Evolutionary conservation across 2,888 invertebrate genomes (phyloP), one percentile per base, ranked within the genome.

Genomic region (Tethea ocularis): DNA sequence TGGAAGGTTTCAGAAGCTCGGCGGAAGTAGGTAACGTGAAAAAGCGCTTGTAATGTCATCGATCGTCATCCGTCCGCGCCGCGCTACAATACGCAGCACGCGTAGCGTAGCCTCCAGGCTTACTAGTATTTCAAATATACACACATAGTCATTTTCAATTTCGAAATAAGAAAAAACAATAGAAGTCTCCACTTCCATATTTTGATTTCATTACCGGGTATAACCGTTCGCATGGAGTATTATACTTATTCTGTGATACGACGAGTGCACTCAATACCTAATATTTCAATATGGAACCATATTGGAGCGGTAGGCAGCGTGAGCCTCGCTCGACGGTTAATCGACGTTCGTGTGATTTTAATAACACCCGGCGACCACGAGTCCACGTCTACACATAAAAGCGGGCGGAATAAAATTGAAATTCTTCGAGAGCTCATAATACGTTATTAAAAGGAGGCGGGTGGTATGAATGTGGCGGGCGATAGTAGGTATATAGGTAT

Each of bases 391-490:
- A 46, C 20, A 20, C 41, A 51, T 60, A 54, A 58, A 38, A 56
- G 58, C 58, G 57, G 36, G n/a, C 52, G 52, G 57, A 61, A 63
- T 62, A 61, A 65, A 71, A 69, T 72, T 71, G 67, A 64, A 70
- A 72, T 72, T 69, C 70, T 62, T 61, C 52, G 58, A 53, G 62
- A 61, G 59, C 61, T 57, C 60, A 59, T 62, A 52, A 58, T 57
- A 46, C 57, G 52, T 61, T 64, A 63, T 61, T 56, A 56, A 58
- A 60, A 38, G 56, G 17, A 20, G 52, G 20, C 51, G 57, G 26
- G 24, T 20, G 33, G 11, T 33, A 13, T 33, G 33, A 11, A 13
- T 13, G n/a, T n/a, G 38, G 38, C n/a, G 46, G 46, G 46, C 20
- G 10, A 20, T 10, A 10, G 10, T 2, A 2, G 17, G n/a, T n/a